Evolutionary conservation across 2,888 invertebrate species (phyloP), one percentile per base, ranked within the genome.

Genomic region (Amiota minor): DNA sequence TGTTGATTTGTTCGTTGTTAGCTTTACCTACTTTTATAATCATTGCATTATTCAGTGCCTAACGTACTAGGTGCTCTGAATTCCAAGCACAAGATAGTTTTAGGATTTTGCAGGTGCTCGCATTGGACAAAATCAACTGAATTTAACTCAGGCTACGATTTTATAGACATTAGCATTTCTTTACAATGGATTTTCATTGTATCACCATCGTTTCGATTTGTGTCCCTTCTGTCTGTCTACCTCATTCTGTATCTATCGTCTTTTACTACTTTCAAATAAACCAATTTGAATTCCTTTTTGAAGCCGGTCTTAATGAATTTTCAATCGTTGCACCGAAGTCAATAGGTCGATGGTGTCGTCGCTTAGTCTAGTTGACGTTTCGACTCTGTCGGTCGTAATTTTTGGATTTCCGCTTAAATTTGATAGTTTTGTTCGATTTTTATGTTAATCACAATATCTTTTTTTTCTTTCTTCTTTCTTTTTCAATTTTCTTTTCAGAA

Each of bases 11-110:
- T 16, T 9, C 20, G 18, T 18, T 16, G n/a, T 10, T 53, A 16
- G 14, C 53, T 16, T 20, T 59, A 59, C 23, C 23, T 62, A 62
- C 62, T 62, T 62, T 23, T 62, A 62, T 50, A 53, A 50, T 16
- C 67, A 53, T 50, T 68, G 67, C 50, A 68, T 68, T 68, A 68
- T 68, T 68, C 67, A 68, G 67, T 68, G 67, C 20, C 50, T 12
- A 14, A 4, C 4, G 12, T 14, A 6, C 16, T 10, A n/a, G n/a
- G n/a, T n/a, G 11, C 59, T 35, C 12, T 35, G 23, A 62, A 62
- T n/a, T 59, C 35, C n/a, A 23, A 14, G 3, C 67, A 68, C 50
- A 12, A 18, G 67, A 11, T n/a, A 50, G 12, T 68, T 49, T 47
- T 18, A 46, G 64, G 53, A 46, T 18, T 65, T 65, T 65, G 65